Conservation (phyloP, 2,797 vertebrate species). For the Onychomys torridus region DNA sequence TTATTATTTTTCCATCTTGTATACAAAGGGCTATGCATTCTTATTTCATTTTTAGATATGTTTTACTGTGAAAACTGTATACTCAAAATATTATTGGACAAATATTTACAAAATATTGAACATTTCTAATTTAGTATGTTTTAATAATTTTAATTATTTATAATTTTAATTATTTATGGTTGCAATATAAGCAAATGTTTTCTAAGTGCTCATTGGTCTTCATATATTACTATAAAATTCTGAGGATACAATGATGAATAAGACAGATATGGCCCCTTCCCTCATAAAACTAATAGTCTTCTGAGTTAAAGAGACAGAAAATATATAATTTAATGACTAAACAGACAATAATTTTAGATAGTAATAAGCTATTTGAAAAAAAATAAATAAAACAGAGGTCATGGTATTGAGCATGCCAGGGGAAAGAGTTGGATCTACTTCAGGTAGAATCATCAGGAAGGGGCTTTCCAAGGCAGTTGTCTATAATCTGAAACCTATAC, state of each 20-base stretch:
- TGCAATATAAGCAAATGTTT: conserved; percentile 15
- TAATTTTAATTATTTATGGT: neutral
- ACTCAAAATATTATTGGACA: neutral
- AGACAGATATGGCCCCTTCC: neutral
- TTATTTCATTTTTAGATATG: neutral
- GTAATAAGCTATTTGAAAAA: conserved; percentile 21
- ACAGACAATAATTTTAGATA: conserved; percentile 24
- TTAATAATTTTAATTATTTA: conserved; percentile 42
- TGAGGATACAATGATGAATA: conserved; percentile 8
- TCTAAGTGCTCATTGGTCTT: neutral
- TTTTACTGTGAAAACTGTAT: neutral
- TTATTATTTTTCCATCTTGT: neutral
- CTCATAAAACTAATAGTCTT: conserved; percentile 5
- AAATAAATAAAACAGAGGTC: neutral
- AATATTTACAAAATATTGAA: conserved; percentile 30
- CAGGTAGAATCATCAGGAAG: neutral
- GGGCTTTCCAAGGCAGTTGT: neutral
- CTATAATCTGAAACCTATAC: conserved; percentile 32
- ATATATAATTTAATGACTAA: conserved; percentile 47
- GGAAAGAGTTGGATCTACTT: conserved; percentile 14
- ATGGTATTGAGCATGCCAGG: neutral
- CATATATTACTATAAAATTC: neutral
- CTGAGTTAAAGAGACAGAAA: conserved; percentile 21
- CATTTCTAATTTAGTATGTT: neutral
- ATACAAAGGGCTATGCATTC: neutral